These are phyloP conservation scores for Arenaria interpres DNA, from an alignment of 2,113 vertebrate species.

Conservation along the genomic window DNA sequence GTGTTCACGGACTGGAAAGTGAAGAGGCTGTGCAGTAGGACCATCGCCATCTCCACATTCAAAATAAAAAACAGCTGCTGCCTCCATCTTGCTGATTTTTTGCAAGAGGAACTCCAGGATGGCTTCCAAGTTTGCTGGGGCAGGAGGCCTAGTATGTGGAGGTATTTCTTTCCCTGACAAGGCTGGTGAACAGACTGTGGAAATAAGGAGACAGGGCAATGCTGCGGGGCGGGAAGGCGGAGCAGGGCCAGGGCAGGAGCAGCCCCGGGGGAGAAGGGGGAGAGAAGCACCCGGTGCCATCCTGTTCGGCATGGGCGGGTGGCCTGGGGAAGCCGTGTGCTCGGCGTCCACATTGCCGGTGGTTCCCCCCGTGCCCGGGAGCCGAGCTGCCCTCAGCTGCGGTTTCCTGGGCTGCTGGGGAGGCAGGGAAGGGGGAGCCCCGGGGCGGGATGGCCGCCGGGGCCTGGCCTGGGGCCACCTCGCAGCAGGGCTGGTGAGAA, in stretches of 20 bases:
- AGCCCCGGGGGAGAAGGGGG: background rate
- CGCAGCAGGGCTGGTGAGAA: background rate
- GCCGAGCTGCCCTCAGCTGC: background rate
- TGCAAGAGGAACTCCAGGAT: background rate
- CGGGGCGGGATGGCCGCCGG: rapidly evolving
- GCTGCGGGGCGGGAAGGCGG: background rate
- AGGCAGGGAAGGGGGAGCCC: background rate
- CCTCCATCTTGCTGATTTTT: background rate
- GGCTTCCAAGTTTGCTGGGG: background rate
- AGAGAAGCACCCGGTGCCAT: background rate
- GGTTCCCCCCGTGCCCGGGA: rapidly evolving
- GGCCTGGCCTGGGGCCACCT: background rate
- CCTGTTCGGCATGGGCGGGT: rapidly evolving
- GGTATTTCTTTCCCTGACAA: background rate
- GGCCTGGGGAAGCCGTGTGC: background rate
- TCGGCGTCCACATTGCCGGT: rapidly evolving
- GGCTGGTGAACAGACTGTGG: background rate
- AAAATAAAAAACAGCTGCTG: background rate
- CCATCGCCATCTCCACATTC: background rate
- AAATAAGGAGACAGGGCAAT: rapidly evolving
- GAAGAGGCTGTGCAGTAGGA: rapidly evolving
- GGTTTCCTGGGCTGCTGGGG: background rate
- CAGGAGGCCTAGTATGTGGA: background rate
- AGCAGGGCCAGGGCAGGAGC: background rate
- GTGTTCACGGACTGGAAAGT: background rate